Evolutionary conservation across 2,888 invertebrate genomes (phyloP), one percentile per base, ranked within the genome.

Genomic region (Orthosia gothica): DNA sequence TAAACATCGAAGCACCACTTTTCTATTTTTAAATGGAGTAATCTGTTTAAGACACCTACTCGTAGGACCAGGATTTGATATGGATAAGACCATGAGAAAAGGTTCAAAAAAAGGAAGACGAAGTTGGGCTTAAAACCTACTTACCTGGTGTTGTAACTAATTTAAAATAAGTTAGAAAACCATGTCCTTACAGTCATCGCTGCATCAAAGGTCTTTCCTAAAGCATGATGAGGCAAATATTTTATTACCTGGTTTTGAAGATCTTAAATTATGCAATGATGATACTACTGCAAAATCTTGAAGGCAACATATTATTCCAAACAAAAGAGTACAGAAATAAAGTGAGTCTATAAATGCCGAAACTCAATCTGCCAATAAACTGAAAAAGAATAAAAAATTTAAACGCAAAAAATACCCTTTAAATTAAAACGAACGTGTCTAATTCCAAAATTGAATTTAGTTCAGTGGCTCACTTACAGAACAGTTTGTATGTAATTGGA

Each of bases 401-500:
- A 20, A 49, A 15, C 9, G 2, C 18, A 45, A 81, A 79, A 79
- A 75, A 55, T 52, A 49, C 16, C 45, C 23, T 26, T n/a, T 3
- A 40, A 55, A 70, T 71, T 58, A 57, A 76, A 83, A 83, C 40
- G 49, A 1, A 62, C 47, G 55, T 57, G 5, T 55, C 26, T 71
- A 54, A 66, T 73, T 74, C 58, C 47, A 40, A 49, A 71, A 80
- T 62, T 74, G 26, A 61, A 69, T 74, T 68, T 63, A 63, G 63
- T 79, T 72, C 70, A 58, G 54, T 16, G 13, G 49, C 16, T 26
- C 50, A 49, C 47, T 70, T 64, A 23, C n/a, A 50, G 16, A 59
- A 26, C 18, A 23, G 45, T 64, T 62, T 57, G 40, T 59, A n/a
- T 68, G 49, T 80, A 73, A 71, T 70, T 76, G 58, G 62, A 78